Conservation (phyloP, 2,113 vertebrate genomes). For the Cynocephalus volans region DNA sequence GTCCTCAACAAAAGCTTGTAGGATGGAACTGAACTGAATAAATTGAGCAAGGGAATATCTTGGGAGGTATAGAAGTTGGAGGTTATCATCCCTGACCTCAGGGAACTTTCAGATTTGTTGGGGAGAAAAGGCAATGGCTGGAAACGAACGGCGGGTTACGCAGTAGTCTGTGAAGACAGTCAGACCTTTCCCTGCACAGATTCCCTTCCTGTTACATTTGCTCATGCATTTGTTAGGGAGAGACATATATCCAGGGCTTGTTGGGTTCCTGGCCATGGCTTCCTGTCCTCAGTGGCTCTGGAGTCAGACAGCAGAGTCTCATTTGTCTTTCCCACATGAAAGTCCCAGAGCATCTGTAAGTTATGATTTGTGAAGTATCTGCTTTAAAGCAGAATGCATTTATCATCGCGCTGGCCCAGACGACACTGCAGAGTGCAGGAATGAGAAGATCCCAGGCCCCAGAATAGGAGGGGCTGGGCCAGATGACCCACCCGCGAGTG, state of each 20-base stretch:
- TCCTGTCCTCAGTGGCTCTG: conserved; percentile 88
- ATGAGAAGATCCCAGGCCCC: conserved; percentile 86
- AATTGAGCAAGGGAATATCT: neutral
- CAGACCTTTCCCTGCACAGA: neutral
- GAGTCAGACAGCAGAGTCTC: conserved; percentile 87
- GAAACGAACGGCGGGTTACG: neutral
- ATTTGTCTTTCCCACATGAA: conserved; percentile 91
- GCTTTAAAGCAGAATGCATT: conserved; percentile 88
- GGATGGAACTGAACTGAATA: neutral
- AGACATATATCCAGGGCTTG: conserved; percentile 80
- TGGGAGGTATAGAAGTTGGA: neutral
- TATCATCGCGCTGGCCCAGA: conserved; percentile 87
- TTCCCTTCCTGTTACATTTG: conserved; percentile 78
- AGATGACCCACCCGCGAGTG: conserved; percentile 71
- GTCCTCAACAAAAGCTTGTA: neutral
- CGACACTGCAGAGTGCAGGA: conserved; percentile 82
- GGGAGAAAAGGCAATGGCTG: neutral
- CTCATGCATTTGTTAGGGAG: conserved; percentile 83
- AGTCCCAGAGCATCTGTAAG: conserved; percentile 89
- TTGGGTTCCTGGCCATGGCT: conserved; percentile 87
- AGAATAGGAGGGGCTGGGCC: conserved; percentile 82
- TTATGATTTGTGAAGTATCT: conserved; percentile 91
- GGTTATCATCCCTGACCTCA: neutral
- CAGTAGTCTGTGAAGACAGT: neutral
- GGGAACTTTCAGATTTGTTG: neutral